Evolutionary conservation across 2,113 vertebrate species (phyloP).

Genomic region (Mustelus asterias): DNA sequence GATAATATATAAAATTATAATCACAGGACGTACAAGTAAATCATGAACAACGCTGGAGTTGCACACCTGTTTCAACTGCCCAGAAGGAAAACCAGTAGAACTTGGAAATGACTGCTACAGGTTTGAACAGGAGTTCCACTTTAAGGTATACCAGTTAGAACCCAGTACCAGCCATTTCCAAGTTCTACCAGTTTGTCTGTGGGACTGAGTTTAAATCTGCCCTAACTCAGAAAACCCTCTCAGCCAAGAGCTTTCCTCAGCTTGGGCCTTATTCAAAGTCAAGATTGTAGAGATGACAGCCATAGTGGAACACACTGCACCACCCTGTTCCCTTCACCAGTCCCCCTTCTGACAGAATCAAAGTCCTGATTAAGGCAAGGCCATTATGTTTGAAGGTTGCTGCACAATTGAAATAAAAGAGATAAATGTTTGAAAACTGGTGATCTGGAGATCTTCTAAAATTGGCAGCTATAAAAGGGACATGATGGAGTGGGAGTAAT

Average conservation of each 20-base stretch:
- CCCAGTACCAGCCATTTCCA: no score
- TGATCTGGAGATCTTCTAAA: background rate
- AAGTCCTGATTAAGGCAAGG: background rate
- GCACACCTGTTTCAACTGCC: background rate
- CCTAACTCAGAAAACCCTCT: background rate
- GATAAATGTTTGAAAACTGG: background rate
- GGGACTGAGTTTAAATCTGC: background rate
- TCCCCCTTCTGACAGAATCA: background rate
- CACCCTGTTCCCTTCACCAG: background rate
- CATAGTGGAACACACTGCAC: background rate
- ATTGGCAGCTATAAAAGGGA: background rate
- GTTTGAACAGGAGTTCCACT: no score
- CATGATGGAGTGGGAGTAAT: background rate
- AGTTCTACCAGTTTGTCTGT: no score
- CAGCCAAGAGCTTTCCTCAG: background rate
- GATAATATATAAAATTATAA: background rate
- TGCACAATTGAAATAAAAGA: background rate
- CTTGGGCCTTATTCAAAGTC: background rate
- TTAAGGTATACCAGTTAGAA: no score
- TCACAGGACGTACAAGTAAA: background rate
- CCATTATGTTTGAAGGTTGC: background rate
- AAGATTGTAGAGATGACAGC: background rate
- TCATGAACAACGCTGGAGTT: background rate
- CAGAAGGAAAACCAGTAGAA: no score
- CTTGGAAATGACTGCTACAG: no score